Evolutionary conservation across 92 coral and sea anemone species (phyloP).

Genomic region (Phymanthus crucifer): DNA sequence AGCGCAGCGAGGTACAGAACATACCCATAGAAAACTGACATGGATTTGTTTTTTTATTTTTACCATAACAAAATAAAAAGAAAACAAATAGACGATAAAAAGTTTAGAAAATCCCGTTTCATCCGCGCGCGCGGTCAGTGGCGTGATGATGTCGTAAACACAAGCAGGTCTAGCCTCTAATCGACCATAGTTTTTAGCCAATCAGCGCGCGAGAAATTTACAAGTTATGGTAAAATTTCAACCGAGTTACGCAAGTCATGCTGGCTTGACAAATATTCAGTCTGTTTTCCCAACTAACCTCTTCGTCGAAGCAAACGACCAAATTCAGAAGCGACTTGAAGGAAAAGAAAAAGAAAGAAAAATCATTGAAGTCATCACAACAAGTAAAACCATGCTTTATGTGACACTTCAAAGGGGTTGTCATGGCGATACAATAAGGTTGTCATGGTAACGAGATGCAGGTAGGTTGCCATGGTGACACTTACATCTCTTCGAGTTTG

Average conservation of each 20-base stretch:
- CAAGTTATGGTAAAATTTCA: no score
- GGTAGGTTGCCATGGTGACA: not conserved
- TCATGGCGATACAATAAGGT: no score
- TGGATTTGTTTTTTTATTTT: no score
- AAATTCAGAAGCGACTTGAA: slow-evolving; percentile 21
- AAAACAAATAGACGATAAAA: not conserved
- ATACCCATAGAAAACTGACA: no score
- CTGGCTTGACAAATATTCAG: not conserved
- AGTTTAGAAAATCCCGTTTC: not conserved
- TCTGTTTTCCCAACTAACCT: slow-evolving; percentile 4
- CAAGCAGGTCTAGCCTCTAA: no score
- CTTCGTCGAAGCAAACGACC: slow-evolving; percentile 35
- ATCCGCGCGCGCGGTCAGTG: no score
- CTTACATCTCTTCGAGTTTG: slow-evolving; percentile 39
- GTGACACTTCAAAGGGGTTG: not conserved
- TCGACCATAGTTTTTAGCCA: no score
- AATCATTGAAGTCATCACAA: not conserved
- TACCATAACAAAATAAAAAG: no score
- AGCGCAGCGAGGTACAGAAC: no score
- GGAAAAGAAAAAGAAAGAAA: not conserved
- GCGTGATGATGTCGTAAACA: no score
- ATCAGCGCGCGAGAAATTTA: no score
- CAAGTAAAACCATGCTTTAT: not conserved
- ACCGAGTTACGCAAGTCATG: not conserved
- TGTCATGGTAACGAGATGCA: no score